Evolutionary conservation across 2,113 vertebrate species (phyloP).

Genomic region (Microtus pennsylvanicus): DNA sequence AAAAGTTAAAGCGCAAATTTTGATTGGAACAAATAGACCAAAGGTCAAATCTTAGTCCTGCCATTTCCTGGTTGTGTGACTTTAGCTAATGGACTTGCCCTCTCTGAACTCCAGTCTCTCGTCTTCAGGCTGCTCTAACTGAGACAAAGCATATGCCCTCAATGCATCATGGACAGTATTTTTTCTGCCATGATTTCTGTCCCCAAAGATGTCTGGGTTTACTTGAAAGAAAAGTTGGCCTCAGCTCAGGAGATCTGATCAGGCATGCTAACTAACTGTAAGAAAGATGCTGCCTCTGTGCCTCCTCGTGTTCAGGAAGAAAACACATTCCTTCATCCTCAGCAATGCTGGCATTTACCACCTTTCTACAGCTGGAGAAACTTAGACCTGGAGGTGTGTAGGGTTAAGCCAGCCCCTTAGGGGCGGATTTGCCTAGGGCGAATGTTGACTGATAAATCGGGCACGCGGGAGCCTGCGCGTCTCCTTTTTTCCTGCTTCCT

Average conservation of each 20-base stretch:
- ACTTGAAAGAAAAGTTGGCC: neutral
- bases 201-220: neutral
- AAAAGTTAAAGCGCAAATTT: neutral
- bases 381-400: neutral
- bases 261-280: neutral
- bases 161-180: fast-evolving
- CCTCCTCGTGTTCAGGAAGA: too few relatives aligned
- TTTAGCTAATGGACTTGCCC: neutral
- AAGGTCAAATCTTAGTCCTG: neutral
- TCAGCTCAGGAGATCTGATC: neutral
- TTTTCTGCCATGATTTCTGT: neutral
- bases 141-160: fast-evolving
- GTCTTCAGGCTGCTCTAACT: neutral
- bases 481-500: too few relatives aligned
- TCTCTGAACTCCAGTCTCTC: constrained; percentile 24
- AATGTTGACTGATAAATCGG: too few relatives aligned
- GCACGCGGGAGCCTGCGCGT: too few relatives aligned
- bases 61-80: constrained; percentile 6
- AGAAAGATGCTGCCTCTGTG: neutral
- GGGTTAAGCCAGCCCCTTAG: too few relatives aligned
- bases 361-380: neutral
- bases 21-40: neutral
- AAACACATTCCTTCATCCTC: neutral
- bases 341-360: neutral
- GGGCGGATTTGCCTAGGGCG: too few relatives aligned